phyloP scores from a whole-genome alignment of 1,140 invertebrate species.

The Trichonephila clavipes region DNA sequence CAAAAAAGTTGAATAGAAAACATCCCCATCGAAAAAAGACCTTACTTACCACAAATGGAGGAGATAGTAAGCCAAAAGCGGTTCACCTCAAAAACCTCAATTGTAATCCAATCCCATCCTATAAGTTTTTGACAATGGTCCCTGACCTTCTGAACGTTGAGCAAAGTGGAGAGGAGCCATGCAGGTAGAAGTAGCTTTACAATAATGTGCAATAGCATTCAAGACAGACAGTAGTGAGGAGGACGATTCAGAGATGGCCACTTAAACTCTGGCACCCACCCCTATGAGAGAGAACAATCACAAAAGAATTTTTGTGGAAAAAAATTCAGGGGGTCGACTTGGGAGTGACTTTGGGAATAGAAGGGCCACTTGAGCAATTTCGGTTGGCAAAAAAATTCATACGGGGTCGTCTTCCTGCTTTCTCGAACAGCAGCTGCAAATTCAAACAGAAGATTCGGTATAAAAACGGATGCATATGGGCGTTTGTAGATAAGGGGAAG shows the following conservation, averaged over 20 bases:
- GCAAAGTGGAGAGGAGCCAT: background rate
- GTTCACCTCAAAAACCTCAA: conserved; percentile 46
- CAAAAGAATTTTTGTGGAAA: conserved; percentile 46
- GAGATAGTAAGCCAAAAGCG: conserved; percentile 10
- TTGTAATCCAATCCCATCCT: conserved; percentile 27
- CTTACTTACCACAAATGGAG: background rate
- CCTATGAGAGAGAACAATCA: background rate
- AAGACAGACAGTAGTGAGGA: background rate
- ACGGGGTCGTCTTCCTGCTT: conserved; percentile 13
- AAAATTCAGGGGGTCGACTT: background rate
- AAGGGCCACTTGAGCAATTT: conserved; percentile 58
- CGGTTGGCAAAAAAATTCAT: background rate
- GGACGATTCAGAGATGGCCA: conserved; percentile 47
- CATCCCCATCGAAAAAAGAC: background rate
- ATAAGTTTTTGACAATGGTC: conserved; percentile 24
- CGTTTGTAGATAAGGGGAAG: background rate
- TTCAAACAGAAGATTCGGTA: background rate
- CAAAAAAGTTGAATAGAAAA: background rate
- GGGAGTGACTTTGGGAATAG: conserved; percentile 36
- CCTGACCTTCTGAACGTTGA: background rate
- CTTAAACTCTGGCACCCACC: conserved; percentile 28
- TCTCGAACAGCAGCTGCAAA: conserved; percentile 26
- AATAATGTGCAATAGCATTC: conserved; percentile 33
- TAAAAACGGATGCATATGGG: conserved; percentile 13
- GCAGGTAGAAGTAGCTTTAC: background rate